These are phyloP conservation scores for Lasiommata megera DNA, from an alignment of 2,888 invertebrate species.

Conservation along the genomic window DNA sequence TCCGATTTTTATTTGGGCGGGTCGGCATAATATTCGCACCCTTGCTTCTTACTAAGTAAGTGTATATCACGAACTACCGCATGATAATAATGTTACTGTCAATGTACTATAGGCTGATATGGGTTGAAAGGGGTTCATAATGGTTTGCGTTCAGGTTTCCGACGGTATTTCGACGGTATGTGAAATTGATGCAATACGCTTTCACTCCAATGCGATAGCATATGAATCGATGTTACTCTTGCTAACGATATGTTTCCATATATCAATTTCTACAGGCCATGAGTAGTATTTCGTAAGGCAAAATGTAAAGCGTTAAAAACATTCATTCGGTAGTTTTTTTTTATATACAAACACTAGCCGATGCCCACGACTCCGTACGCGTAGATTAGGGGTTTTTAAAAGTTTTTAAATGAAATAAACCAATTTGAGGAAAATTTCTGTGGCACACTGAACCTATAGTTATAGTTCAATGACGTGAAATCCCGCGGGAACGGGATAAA, in stretches of 20 bases:
- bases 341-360: no score
- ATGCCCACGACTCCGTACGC: no score
- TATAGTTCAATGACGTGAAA: no score
- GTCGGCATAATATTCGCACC: constrained; percentile 16
- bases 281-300: no score
- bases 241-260: neutral
- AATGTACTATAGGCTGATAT: constrained; percentile 24
- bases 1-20: constrained; percentile 20
- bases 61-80: constrained; percentile 14
- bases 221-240: constrained; percentile 5
- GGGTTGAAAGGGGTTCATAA: constrained; percentile 32
- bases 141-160: constrained; percentile 27
- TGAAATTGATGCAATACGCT: constrained; percentile 14
- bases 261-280: neutral
- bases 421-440: no score
- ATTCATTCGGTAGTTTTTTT: no score
- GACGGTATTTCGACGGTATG: constrained; percentile 17
- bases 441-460: no score
- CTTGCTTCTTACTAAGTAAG: neutral
- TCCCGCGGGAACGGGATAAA: no score
- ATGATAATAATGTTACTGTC: constrained; percentile 33
- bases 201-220: constrained; percentile 2
- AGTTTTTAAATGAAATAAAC: no score
- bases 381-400: no score
- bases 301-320: no score